Conservation (phyloP, 92 coral and sea anemone species). For the Montipora capitata region DNA sequence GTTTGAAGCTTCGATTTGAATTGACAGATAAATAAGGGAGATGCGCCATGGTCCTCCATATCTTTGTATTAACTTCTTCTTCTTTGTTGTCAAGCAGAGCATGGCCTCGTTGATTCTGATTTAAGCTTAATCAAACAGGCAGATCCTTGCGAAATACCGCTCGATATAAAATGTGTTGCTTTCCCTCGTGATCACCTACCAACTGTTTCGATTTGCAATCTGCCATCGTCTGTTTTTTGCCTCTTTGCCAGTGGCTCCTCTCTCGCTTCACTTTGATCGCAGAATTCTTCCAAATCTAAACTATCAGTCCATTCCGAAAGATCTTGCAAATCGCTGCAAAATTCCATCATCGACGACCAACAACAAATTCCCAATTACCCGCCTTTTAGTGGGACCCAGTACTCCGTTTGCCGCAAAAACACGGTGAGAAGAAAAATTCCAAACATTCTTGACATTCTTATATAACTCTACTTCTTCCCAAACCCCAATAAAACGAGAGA, state of each 20-base stretch:
- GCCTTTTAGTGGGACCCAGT: conserved; percentile 67
- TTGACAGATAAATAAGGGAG: too few relatives aligned
- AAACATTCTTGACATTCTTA: too few relatives aligned
- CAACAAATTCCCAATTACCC: conserved; percentile 66
- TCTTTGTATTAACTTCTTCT: too few relatives aligned
- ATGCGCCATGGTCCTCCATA: too few relatives aligned
- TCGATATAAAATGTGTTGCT: not conserved
- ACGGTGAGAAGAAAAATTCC: too few relatives aligned
- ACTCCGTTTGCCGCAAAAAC: not conserved
- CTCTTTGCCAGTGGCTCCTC: conserved; percentile 48
- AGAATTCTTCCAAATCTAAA: conserved; percentile 68
- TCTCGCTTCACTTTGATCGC: conserved; percentile 17
- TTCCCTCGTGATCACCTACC: not conserved
- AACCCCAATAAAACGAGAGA: too few relatives aligned
- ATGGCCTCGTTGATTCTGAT: too few relatives aligned
- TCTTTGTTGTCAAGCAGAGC: too few relatives aligned
- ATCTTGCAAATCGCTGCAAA: conserved; percentile 56
- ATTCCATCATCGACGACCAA: conserved; percentile 61
- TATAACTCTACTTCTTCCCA: too few relatives aligned
- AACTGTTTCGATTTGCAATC: not conserved
- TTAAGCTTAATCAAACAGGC: too few relatives aligned
- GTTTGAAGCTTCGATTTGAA: too few relatives aligned
- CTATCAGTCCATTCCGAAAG: conserved; percentile 88
- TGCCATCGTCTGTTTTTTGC: conserved; percentile 9
- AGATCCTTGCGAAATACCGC: too few relatives aligned